Evolutionary conservation across 2,797 vertebrate species (phyloP).

Genomic region (Eulemur mongoz): DNA sequence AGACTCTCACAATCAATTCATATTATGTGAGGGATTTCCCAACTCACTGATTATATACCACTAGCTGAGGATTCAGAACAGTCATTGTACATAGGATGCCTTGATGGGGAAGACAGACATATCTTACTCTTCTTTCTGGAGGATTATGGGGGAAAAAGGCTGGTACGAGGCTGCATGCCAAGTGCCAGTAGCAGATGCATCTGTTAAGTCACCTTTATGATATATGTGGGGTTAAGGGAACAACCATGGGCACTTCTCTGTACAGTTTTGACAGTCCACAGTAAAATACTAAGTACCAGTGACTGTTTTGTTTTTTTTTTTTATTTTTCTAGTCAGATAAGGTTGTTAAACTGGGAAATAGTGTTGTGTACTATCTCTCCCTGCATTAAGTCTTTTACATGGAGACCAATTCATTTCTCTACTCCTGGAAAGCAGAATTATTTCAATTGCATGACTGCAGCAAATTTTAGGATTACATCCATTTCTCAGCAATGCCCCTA

Average conservation of each 20-base stretch:
- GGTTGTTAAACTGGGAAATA: not conserved
- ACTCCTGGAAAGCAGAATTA: slow-evolving; percentile 3
- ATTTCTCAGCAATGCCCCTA: slow-evolving; percentile 6
- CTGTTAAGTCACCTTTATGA: not conserved
- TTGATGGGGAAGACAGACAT: not conserved
- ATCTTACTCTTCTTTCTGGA: not conserved
- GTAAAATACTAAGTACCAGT: not conserved
- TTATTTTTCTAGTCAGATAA: not conserved
- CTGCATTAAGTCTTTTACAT: not conserved
- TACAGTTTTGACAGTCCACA: not conserved
- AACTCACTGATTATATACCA: not conserved
- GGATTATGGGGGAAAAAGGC: not conserved
- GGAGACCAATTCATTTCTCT: slow-evolving; percentile 8
- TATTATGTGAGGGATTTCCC: not conserved
- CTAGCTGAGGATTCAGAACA: not conserved
- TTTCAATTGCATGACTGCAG: not conserved
- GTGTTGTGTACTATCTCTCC: not conserved
- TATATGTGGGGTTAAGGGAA: not conserved
- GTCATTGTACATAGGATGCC: not conserved
- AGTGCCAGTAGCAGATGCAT: not conserved
- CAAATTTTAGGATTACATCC: not conserved
- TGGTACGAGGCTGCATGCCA: not conserved
- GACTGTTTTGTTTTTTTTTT: not conserved
- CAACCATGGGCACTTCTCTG: not conserved
- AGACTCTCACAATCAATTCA: not conserved